A percentile compares a stretch with the other conserved stretches of the same genome.
Evolutionary conservation across 1,140 invertebrate species (phyloP).

Genomic region (Periplaneta americana): DNA sequence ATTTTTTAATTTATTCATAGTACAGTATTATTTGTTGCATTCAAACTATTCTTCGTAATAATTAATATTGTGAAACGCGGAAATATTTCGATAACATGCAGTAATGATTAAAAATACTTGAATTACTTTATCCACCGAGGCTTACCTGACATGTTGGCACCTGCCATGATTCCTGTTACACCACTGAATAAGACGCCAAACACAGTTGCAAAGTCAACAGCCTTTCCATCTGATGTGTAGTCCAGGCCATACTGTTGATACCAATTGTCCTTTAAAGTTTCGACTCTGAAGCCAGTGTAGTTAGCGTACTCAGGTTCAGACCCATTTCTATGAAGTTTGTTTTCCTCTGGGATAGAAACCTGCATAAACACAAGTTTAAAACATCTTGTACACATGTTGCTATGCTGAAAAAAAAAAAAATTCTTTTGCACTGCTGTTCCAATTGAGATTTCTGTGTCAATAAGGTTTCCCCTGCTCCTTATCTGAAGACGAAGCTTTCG

Average conservation of each 20-base stretch:
- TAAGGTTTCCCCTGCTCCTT: too few relatives aligned
- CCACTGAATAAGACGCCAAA: constrained; percentile 94
- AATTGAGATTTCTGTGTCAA: too few relatives aligned
- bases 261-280: constrained; percentile 73
- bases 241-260: constrained; percentile 74
- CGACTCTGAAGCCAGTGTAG: constrained; percentile 74
- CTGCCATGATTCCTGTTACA: constrained; percentile 98
- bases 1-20: too few relatives aligned
- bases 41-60: too few relatives aligned
- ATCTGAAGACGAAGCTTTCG: too few relatives aligned
- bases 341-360: constrained; percentile 68
- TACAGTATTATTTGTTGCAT: too few relatives aligned
- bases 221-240: constrained; percentile 62
- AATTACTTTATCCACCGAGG: too few relatives aligned
- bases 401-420: too few relatives aligned
- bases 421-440: too few relatives aligned
- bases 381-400: background rate
- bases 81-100: too few relatives aligned
- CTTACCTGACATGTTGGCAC: constrained; percentile 98
- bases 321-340: constrained; percentile 54
- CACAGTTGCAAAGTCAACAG: constrained; percentile 82
- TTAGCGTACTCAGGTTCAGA: constrained; percentile 47
- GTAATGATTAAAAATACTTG: too few relatives aligned
- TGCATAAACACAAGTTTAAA: constrained; percentile 28
- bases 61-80: too few relatives aligned